Conservation (phyloP, 2,113 vertebrate genomes). For the Gobio gobio region DNA sequence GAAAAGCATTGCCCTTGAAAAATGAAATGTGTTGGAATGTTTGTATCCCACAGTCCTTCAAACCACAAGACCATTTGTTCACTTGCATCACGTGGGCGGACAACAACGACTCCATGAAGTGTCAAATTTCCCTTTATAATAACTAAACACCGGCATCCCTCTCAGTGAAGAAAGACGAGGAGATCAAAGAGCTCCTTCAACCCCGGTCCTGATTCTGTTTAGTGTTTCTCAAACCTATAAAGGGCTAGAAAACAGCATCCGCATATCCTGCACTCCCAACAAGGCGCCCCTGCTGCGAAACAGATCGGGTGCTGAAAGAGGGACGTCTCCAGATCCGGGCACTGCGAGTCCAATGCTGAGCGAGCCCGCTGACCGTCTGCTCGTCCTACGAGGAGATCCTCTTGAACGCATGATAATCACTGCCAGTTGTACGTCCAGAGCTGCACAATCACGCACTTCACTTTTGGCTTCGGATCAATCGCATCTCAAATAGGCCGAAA, state of each 20-base stretch:
- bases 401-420: slow-evolving; percentile 69
- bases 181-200: slow-evolving; percentile 27
- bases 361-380: slow-evolving; percentile 50
- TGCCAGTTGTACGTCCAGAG: slow-evolving; percentile 72
- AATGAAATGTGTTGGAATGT: neutral
- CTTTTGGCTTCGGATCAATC: slow-evolving; percentile 74
- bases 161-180: slow-evolving; percentile 18
- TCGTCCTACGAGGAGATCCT: slow-evolving; percentile 49
- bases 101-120: slow-evolving; percentile 19
- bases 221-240: slow-evolving; percentile 59
- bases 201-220: slow-evolving; percentile 61
- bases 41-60: slow-evolving; percentile 19
- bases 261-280: slow-evolving; percentile 70
- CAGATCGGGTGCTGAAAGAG: slow-evolving; percentile 80
- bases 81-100: slow-evolving; percentile 34
- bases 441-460: slow-evolving; percentile 69
- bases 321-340: slow-evolving; percentile 61
- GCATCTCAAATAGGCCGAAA: slow-evolving; percentile 52
- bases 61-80: slow-evolving; percentile 50
- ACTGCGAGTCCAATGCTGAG: slow-evolving; percentile 46
- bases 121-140: slow-evolving; percentile 17
- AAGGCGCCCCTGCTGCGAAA: slow-evolving; percentile 73
- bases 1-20: neutral
- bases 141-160: slow-evolving; percentile 18
- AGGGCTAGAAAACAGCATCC: slow-evolving; percentile 51